phyloP scores from a whole-genome alignment of 2,797 vertebrate species.

The Rhincodon typus region DNA sequence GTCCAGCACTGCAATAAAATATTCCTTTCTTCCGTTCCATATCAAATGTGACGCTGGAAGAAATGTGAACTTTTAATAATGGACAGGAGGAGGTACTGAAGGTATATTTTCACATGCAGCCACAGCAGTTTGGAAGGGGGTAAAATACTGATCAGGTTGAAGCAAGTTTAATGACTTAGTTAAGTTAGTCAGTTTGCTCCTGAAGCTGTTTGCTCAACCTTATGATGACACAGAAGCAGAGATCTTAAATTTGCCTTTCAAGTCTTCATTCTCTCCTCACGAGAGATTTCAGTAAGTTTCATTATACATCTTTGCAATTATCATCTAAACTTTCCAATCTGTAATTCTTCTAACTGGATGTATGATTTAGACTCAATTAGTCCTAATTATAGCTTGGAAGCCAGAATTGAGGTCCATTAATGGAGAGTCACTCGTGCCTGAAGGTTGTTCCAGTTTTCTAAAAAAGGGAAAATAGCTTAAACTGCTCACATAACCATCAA shows the following conservation, averaged over 20 bases:
- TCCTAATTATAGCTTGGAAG: conserved; percentile 25
- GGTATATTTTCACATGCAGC: background rate
- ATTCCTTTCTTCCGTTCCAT: background rate
- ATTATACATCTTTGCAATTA: conserved; percentile 4
- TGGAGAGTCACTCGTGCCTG: background rate
- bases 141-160: background rate
- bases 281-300: background rate
- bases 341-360: conserved; percentile 21
- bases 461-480: background rate
- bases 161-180: background rate
- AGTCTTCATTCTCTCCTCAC: background rate
- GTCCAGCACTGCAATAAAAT: background rate
- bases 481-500: conserved; percentile 14
- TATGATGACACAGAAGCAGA: background rate
- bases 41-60: background rate
- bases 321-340: conserved; percentile 21
- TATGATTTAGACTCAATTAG: conserved; percentile 16
- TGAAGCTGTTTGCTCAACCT: background rate
- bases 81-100: background rate
- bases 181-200: background rate
- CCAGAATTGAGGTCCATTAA: background rate
- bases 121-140: background rate
- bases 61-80: background rate
- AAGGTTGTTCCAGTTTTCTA: background rate
- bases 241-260: background rate